Evolutionary conservation across 2,888 invertebrate species (phyloP), one percentile per base, ranked within the genome.

Genomic region (Aricia artaxerxes): DNA sequence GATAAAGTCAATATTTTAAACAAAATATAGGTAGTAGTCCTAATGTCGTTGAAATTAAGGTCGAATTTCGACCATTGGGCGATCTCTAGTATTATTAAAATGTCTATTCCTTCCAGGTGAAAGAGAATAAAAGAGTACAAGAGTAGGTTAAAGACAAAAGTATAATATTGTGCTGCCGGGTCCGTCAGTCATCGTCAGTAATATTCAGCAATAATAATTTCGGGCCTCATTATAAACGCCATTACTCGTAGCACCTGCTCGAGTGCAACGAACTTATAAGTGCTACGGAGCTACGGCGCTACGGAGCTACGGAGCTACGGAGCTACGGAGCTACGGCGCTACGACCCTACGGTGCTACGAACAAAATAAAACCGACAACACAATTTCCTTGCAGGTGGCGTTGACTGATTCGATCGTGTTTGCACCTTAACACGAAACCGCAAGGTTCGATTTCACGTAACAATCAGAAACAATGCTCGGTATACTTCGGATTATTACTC

Each of bases 211-310:
- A 64, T 64, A 64, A 64, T 64, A 49, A 13, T 75, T 49, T 24
- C 4, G 11, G 53, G 16, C 4, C 13, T 2, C 44, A 11, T 53
- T 31, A 53, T 73, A 53, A 53, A 44, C 31, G 49, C 53, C 75
- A 49, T 75, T 75, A 75, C 13, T 49, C 75, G 53, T 75, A 75
- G 75, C 75, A 75, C 53, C 31, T 75, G 75, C 24, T 75, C 53
- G 49, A 75, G 53, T 13, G 75, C 75, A 53, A 75, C 75, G 35
- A 75, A 75, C 75, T 53, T 53, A 53, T 53, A 53, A 75, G 75
- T 49, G 75, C 75, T 69, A 69, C 69, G 69, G 35, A 13, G 38
- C 69, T 69, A 69, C 69, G 69, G 69, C 0, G 64, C 64, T 61
- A 40, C 40, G 40, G 6, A 0, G 1, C 40, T 49, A 49, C 49